Evolutionary conservation across 2,888 invertebrate species (phyloP).

Genomic region (Campoletis raptor): DNA sequence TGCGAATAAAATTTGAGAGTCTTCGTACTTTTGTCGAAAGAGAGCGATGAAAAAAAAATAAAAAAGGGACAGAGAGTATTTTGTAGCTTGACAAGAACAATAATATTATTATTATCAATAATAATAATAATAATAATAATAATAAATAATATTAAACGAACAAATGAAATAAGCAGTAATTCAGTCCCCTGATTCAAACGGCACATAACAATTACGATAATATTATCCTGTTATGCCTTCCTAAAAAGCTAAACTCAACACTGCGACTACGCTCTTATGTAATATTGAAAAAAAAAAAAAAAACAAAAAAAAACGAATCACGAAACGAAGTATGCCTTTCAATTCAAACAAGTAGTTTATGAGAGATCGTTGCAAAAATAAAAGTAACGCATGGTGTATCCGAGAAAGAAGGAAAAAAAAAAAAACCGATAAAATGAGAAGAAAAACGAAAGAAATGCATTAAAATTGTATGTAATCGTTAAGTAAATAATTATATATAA

Average conservation of each 20-base stretch:
- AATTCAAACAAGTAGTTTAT: conserved; percentile 7
- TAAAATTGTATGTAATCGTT: conserved; percentile 40
- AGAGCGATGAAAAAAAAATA: too few species aligned
- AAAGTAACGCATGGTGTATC: background rate
- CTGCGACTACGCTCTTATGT: conserved; percentile 61
- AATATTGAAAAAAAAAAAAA: conserved; percentile 24
- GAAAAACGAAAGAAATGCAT: conserved; percentile 26
- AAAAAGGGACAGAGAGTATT: background rate
- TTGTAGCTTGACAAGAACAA: conserved; percentile 41
- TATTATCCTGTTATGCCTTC: conserved; percentile 68
- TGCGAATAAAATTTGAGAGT: conserved; percentile 23
- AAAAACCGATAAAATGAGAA: background rate
- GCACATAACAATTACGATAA: conserved; percentile 47
- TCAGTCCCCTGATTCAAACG: conserved; percentile 24
- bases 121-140: conserved; percentile 37
- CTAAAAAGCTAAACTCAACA: conserved; percentile 67
- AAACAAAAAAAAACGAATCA: conserved; percentile 7
- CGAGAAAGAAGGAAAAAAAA: background rate
- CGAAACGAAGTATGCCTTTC: conserved; percentile 19
- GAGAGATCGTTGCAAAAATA: conserved; percentile 21
- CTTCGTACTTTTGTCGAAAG: conserved; percentile 41
- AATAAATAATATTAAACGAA: conserved; percentile 22
- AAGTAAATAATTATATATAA: conserved; percentile 45
- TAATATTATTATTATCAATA: conserved; percentile 44
- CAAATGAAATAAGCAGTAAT: conserved; percentile 36